Evolutionary conservation across 1,140 invertebrate species (phyloP).

Genomic region (Pachypeltis micranthus): DNA sequence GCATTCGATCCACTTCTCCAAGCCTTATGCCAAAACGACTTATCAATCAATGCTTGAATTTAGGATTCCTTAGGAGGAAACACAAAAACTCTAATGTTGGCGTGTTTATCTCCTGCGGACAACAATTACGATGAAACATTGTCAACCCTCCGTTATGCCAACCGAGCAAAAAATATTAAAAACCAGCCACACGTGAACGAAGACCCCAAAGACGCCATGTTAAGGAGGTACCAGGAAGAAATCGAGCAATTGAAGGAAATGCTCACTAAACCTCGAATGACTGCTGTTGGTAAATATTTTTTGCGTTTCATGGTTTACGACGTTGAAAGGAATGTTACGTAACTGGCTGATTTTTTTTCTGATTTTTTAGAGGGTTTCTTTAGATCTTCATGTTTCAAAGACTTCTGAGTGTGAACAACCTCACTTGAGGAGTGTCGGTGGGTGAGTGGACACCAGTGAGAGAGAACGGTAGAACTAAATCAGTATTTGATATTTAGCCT

Average conservation of each 20-base stretch:
- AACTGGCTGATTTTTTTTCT: no score
- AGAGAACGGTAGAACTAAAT: no score
- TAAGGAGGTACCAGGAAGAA: constrained; percentile 79
- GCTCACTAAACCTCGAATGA: constrained; percentile 37
- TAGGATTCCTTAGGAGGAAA: constrained; percentile 88
- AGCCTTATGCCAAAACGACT: not conserved
- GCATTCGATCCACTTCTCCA: no score
- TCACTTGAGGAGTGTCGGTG: no score
- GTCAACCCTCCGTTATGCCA: constrained; percentile 76
- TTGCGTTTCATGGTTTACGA: no score
- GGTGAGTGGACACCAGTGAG: no score
- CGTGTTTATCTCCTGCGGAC: constrained; percentile 78
- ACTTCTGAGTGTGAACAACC: no score
- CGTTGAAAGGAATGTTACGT: no score
- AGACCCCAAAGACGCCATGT: constrained; percentile 82
- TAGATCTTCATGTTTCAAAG: no score
- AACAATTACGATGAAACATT: constrained; percentile 85
- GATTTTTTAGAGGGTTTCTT: no score
- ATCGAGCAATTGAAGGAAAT: constrained; percentile 61
- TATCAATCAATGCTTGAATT: constrained; percentile 13
- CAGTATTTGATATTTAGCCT: no score
- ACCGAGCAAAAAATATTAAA: constrained; percentile 84
- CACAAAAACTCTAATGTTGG: constrained; percentile 88
- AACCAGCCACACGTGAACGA: constrained; percentile 89
- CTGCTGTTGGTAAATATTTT: constrained; percentile 15